Conservation (phyloP, 2,888 invertebrate genomes). For the Sinelater perroti region DNA sequence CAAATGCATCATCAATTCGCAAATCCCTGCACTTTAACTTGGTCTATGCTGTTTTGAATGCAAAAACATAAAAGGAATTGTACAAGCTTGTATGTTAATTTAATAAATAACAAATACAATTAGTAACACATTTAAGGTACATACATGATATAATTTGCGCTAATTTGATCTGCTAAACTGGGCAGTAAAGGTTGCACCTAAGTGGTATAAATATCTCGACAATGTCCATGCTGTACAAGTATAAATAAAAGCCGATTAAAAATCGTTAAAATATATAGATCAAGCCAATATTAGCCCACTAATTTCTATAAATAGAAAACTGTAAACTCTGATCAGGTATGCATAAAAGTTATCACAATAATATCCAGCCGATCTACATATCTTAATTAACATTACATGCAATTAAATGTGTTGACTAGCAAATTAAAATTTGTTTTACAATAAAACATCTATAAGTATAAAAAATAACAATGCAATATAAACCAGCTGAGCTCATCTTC, state of each 20-base stretch:
- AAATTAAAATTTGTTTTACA: conserved; percentile 2
- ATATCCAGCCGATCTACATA: not conserved
- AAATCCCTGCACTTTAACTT: too few species aligned
- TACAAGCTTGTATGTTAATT: conserved; percentile 7
- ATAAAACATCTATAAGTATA: conserved; percentile 1
- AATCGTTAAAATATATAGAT: conserved; percentile 2
- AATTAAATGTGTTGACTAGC: conserved; percentile 1
- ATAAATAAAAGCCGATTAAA: too few species aligned
- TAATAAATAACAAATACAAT: conserved; percentile 17
- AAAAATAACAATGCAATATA: conserved; percentile 5
- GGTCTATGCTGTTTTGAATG: too few species aligned
- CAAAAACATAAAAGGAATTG: not conserved
- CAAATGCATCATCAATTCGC: too few species aligned
- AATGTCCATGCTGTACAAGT: too few species aligned
- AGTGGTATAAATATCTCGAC: not conserved
- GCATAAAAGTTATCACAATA: not conserved
- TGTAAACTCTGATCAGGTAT: too few species aligned
- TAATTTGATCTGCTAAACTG: too few species aligned
- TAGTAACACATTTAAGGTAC: conserved; percentile 14
- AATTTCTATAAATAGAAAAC: too few species aligned
- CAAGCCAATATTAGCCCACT: too few species aligned
- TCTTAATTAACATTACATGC: not conserved
- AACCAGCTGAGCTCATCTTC: too few species aligned
- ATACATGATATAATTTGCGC: conserved; percentile 4
- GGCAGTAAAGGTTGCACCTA: not conserved